Evolutionary conservation across 2,888 invertebrate genomes (phyloP).

Genomic region (Nomada ferruginata): DNA sequence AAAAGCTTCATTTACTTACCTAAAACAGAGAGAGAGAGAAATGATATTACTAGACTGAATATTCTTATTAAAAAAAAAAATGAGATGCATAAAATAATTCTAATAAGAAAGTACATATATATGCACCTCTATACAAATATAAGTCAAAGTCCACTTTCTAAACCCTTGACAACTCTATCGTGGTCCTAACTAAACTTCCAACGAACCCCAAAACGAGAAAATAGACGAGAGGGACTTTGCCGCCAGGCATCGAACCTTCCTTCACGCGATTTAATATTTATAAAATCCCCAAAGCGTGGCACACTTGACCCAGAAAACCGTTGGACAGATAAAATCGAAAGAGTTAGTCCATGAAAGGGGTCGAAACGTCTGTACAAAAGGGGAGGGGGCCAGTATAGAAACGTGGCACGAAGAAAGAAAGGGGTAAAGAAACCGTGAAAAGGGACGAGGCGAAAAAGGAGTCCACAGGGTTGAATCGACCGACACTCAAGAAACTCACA

Average conservation of each 20-base stretch:
- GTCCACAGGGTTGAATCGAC: slow-evolving; percentile 59
- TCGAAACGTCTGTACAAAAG: background rate
- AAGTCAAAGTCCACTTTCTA: background rate
- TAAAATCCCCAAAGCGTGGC: slow-evolving; percentile 36
- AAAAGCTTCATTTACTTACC: slow-evolving; percentile 2
- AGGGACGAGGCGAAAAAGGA: slow-evolving; percentile 39
- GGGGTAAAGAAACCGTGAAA: slow-evolving; percentile 15
- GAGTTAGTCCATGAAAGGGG: slow-evolving; percentile 19
- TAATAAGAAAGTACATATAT: background rate
- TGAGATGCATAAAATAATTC: background rate
- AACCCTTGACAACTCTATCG: slow-evolving; percentile 16
- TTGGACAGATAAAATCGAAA: slow-evolving; percentile 59
- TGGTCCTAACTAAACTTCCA: too few species aligned
- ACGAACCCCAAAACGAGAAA: background rate
- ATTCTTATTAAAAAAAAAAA: background rate
- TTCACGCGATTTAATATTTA: slow-evolving; percentile 31
- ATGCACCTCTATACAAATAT: background rate
- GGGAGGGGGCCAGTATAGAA: background rate
- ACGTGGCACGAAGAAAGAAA: slow-evolving; percentile 39
- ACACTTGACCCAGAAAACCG: slow-evolving; percentile 71
- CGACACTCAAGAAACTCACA: slow-evolving; percentile 60
- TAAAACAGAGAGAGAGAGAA: background rate
- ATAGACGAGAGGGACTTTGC: background rate
- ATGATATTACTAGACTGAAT: too few species aligned
- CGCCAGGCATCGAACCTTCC: background rate